These are phyloP conservation scores for Oeneis ivallda DNA, from an alignment of 2,888 invertebrate species.

Conservation along the genomic window DNA sequence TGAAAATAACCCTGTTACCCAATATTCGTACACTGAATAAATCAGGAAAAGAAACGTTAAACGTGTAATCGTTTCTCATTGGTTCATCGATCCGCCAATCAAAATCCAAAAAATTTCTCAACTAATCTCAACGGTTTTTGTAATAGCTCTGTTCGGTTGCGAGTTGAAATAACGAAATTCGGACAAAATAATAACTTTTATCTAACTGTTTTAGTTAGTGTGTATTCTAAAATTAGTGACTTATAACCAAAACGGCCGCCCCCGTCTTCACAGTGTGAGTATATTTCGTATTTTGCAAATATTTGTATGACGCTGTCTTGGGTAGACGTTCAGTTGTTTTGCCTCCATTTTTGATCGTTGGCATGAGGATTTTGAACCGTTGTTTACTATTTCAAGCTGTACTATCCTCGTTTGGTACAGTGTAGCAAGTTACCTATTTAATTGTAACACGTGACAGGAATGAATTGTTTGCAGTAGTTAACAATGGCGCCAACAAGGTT, in stretches of 20 bases:
- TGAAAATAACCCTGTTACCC: neutral
- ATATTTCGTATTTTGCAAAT: slow-evolving; percentile 47
- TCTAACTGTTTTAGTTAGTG: slow-evolving; percentile 49
- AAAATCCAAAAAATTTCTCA: slow-evolving; percentile 57
- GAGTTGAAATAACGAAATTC: slow-evolving; percentile 63
- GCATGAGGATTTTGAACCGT: slow-evolving; percentile 57
- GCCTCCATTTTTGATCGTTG: slow-evolving; percentile 77
- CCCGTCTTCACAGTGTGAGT: slow-evolving; percentile 66
- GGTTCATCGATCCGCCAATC: slow-evolving; percentile 58
- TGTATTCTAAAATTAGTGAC: slow-evolving; percentile 52
- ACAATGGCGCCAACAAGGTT: slow-evolving; percentile 85
- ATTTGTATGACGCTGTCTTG: slow-evolving; percentile 56
- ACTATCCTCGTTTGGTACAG: slow-evolving; percentile 27
- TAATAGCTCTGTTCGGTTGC: slow-evolving; percentile 69
- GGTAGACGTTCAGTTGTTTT: slow-evolving; percentile 75
- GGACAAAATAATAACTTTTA: slow-evolving; percentile 53
- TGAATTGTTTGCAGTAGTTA: slow-evolving; percentile 54
- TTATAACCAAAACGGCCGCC: slow-evolving; percentile 59
- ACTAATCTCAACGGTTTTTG: slow-evolving; percentile 74
- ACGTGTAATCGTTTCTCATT: slow-evolving; percentile 49
- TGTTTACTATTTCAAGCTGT: slow-evolving; percentile 47
- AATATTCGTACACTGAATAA: neutral
- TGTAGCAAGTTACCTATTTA: slow-evolving; percentile 14
- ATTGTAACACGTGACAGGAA: slow-evolving; percentile 55
- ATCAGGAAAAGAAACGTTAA: slow-evolving; percentile 47